These are phyloP conservation scores for Diaphora mendica DNA, from an alignment of 2,888 invertebrate species.

Conservation along the genomic window DNA sequence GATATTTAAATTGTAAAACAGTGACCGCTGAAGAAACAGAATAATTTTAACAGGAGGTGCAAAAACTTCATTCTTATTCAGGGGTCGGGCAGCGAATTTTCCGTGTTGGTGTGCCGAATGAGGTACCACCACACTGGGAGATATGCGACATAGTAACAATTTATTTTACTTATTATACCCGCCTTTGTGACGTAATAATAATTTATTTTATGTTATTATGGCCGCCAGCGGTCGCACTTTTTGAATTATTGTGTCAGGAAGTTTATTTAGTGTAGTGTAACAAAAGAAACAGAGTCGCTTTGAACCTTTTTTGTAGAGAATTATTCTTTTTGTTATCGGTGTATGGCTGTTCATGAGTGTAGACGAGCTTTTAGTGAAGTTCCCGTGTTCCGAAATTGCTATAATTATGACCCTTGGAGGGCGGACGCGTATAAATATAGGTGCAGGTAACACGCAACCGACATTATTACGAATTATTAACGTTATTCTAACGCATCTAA, in stretches of 20 bases:
- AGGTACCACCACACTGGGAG: constrained; percentile 18
- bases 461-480: constrained; percentile 21
- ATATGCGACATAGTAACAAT: constrained; percentile 26
- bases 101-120: constrained; percentile 46
- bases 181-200: constrained; percentile 24
- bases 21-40: constrained; percentile 53
- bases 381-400: constrained; percentile 20
- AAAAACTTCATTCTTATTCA: constrained; percentile 78
- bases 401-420: constrained; percentile 21
- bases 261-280: constrained; percentile 17
- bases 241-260: constrained; percentile 17
- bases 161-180: constrained; percentile 27
- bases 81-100: constrained; percentile 63
- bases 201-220: constrained; percentile 24
- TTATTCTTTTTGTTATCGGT: constrained; percentile 7
- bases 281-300: constrained; percentile 6
- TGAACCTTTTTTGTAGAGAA: constrained; percentile 2
- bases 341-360: constrained; percentile 1
- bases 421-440: constrained; percentile 25
- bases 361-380: constrained; percentile 5
- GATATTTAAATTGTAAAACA: constrained; percentile 54
- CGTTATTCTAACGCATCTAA: constrained; percentile 20
- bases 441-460: constrained; percentile 20
- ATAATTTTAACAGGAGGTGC: constrained; percentile 62
- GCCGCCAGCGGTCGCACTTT: constrained; percentile 15